Percentiles rank a stretch among this genome's conserved stretches.
These are phyloP conservation scores for Uropsilus gracilis DNA, from an alignment of 2,113 vertebrate species.

Conservation along the genomic window DNA sequence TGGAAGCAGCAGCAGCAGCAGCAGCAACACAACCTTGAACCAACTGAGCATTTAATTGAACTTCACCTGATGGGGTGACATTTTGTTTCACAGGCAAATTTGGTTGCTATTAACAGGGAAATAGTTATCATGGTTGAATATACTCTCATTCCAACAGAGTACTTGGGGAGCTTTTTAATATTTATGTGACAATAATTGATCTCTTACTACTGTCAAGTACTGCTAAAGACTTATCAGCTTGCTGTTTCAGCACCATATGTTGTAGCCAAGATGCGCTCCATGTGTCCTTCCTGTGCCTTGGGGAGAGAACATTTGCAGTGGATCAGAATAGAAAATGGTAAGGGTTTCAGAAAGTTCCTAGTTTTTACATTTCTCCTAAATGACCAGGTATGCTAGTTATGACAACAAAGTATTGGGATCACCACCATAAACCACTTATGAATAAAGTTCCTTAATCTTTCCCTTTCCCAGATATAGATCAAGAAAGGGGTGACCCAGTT, in stretches of 20 bases:
- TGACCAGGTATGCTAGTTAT: not conserved
- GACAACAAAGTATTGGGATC: conserved; percentile 27
- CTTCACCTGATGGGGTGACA: conserved; percentile 58
- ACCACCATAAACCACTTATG: not conserved
- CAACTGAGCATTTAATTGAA: conserved; percentile 60
- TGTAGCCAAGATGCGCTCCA: conserved; percentile 75
- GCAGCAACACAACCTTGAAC: conserved; percentile 51
- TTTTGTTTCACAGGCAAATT: conserved; percentile 67
- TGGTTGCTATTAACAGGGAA: conserved; percentile 66
- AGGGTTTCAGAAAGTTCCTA: conserved; percentile 46
- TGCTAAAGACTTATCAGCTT: conserved; percentile 84
- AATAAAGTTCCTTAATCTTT: conserved; percentile 12
- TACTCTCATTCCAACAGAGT: conserved; percentile 68
- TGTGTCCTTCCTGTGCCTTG: conserved; percentile 81
- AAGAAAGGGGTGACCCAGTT: conserved; percentile 20
- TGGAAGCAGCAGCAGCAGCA: not conserved
- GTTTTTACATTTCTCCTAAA: conserved; percentile 49
- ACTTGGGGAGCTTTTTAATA: conserved; percentile 82
- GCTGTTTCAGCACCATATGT: conserved; percentile 86
- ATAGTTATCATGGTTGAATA: conserved; percentile 77
- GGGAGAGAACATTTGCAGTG: conserved; percentile 81
- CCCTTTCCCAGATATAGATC: not conserved
- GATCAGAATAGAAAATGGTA: conserved; percentile 78
- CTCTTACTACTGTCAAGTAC: conserved; percentile 84
- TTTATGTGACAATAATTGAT: conserved; percentile 85